Percentiles rank a stretch among this genome's conserved stretches.
These are phyloP conservation scores for Charaxes varanes DNA, from an alignment of 1,140 invertebrate genomes.

Conservation along the genomic window DNA sequence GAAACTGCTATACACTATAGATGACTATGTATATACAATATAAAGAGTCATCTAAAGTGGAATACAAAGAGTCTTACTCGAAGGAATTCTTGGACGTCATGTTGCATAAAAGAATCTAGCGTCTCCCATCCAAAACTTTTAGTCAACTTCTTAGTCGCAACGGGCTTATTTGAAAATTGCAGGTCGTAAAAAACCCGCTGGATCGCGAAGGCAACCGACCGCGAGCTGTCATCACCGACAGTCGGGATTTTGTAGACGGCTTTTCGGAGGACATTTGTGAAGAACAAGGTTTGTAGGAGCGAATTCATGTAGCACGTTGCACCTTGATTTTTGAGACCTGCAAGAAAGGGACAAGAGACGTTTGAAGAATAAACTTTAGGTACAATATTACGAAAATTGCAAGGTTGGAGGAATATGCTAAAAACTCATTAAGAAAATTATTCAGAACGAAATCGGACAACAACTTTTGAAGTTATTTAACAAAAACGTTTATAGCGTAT, in stretches of 20 bases:
- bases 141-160: constrained; percentile 99
- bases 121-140: constrained; percentile 99
- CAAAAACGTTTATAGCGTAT: too few species aligned
- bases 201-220: constrained; percentile 89
- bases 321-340: constrained; percentile 98
- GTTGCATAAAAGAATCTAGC: constrained; percentile 99
- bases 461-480: too few species aligned
- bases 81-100: constrained; percentile 86
- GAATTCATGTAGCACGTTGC: constrained; percentile 99
- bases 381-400: too few species aligned
- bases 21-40: too few species aligned
- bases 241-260: constrained; percentile 99
- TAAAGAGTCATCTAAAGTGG: background rate
- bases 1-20: too few species aligned
- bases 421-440: too few species aligned
- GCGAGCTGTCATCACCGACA: constrained; percentile 95
- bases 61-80: constrained; percentile 31
- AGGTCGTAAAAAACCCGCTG: constrained; percentile 99
- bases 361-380: too few species aligned
- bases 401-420: too few species aligned
- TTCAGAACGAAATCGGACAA: too few species aligned
- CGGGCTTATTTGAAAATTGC: constrained; percentile 98
- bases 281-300: constrained; percentile 97
- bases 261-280: constrained; percentile 94
- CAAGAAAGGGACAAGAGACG: too few species aligned